Evolutionary conservation across 2,113 vertebrate genomes (phyloP), one percentile per base, ranked within the genome.

Genomic region (Dolichallabes microphthalmus): DNA sequence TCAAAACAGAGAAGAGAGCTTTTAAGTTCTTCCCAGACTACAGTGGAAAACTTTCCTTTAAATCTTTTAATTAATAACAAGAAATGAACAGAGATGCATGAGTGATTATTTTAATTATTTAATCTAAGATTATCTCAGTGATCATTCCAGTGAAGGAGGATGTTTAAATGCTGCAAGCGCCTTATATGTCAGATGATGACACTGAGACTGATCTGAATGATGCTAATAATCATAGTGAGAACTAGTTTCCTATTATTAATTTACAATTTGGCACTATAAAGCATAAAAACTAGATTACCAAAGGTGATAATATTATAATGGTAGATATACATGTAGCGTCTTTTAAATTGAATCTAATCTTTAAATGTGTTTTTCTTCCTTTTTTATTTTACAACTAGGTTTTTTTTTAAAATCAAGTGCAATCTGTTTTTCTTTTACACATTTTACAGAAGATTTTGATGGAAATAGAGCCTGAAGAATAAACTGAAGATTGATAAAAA

Each of bases 1-100:
- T 73, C 50, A 76, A 75, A 19, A 55, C n/a, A 30, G 74, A 76
- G 74, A 76, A 30, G 74, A 30, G 50, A 27, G 74, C n/a, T 19
- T 76, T 30, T n/a, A n/a, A 12, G 15, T 52, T 17, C 50, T 27
- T 25, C 53, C 30, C 13, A n/a, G 20, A 50, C n/a, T 20, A 74
- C 71, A n/a, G 71, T 15, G 6, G 27, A 35, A 75, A 75, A 12
- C 12, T n/a, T n/a, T 74, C 39, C 39, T 74, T 75, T 53, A 73
- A 25, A 50, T n/a, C 10, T 50, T 25, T 22, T 50, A 74, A 52
- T 17, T 5, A 27, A 75, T 13, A 53, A n/a, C 12, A 75, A 50
- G 45, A 76, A 53, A 27, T 27, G n/a, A 27, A 15, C 8, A 30
- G 17, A 30, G 15, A 77, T 11, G 75, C 30, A 14, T 52, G 6